These are phyloP conservation scores for Eupsittula cactorum DNA, from an alignment of 2,113 vertebrate genomes.

Conservation along the genomic window DNA sequence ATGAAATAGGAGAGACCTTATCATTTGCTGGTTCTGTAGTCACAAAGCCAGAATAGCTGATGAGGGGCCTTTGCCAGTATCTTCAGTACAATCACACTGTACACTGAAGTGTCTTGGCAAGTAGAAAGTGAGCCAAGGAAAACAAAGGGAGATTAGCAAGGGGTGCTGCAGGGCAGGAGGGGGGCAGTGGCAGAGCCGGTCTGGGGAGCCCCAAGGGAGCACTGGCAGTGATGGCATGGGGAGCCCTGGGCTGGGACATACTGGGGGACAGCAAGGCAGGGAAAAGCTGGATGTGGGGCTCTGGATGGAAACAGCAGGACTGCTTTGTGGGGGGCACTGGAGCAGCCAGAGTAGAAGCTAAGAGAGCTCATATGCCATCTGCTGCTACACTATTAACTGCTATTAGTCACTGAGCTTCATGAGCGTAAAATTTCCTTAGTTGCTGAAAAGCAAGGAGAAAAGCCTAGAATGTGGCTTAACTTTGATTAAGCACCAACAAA, in stretches of 20 bases:
- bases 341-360: not conserved
- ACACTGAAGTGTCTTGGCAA: not conserved
- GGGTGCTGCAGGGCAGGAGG: not conserved
- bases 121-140: not conserved
- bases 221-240: accelerated
- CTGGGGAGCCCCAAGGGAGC: accelerated
- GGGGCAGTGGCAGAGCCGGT: not conserved
- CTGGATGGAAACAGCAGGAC: slow-evolving; percentile 20
- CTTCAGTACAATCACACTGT: slow-evolving; percentile 23
- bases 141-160: slow-evolving; percentile 25
- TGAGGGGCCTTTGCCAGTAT: slow-evolving; percentile 37
- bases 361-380: slow-evolving; percentile 62
- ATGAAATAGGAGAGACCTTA: slow-evolving; percentile 71
- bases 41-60: slow-evolving; percentile 63
- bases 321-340: slow-evolving; percentile 38
- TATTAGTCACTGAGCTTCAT: slow-evolving; percentile 61
- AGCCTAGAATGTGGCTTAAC: slow-evolving; percentile 60
- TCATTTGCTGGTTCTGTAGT: slow-evolving; percentile 55
- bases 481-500: slow-evolving; percentile 68
- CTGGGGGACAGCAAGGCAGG: not conserved
- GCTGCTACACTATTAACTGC: slow-evolving; percentile 57
- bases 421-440: slow-evolving; percentile 60
- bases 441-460: slow-evolving; percentile 55
- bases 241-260: not conserved
- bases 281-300: not conserved